phyloP scores from a whole-genome alignment of 2,113 vertebrate species.

The Tetrao urogallus region DNA sequence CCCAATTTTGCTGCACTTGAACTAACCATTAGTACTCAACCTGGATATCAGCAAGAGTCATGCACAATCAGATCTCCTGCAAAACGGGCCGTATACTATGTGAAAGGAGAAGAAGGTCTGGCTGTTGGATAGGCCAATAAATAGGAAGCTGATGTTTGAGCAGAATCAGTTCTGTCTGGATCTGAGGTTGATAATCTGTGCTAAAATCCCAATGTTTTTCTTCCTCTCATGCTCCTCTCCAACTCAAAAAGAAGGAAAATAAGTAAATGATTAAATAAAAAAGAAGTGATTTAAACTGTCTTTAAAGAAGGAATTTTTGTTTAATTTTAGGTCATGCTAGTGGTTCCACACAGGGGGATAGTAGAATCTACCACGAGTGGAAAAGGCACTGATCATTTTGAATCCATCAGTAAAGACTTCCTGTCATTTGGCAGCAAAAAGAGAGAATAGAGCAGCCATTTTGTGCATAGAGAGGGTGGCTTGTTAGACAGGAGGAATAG shows the following conservation, averaged over 20 bases:
- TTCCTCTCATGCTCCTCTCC: neutral
- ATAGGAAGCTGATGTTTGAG: neutral
- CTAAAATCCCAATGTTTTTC: neutral
- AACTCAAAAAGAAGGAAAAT: neutral
- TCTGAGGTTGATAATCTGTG: neutral
- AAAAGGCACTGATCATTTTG: conserved; percentile 31
- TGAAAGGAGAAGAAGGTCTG: neutral
- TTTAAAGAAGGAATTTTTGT: neutral
- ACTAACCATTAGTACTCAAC: neutral
- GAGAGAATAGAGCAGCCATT: neutral
- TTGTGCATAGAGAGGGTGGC: neutral
- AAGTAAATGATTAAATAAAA: neutral
- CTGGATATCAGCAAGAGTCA: neutral
- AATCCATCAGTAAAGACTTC: conserved; percentile 4
- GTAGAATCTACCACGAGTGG: neutral
- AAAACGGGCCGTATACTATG: accelerated
- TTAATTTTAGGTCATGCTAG: neutral
- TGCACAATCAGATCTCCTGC: neutral
- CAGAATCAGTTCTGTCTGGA: neutral
- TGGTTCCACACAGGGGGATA: neutral
- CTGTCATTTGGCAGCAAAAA: neutral
- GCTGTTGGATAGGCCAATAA: neutral
- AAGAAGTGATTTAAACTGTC: neutral
- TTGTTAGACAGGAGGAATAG: neutral
- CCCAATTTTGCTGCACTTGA: neutral